Percentiles rank a stretch among this genome's conserved stretches.
These are phyloP conservation scores for Caranx melampygus DNA, from an alignment of 2,113 vertebrate species.

Conservation along the genomic window DNA sequence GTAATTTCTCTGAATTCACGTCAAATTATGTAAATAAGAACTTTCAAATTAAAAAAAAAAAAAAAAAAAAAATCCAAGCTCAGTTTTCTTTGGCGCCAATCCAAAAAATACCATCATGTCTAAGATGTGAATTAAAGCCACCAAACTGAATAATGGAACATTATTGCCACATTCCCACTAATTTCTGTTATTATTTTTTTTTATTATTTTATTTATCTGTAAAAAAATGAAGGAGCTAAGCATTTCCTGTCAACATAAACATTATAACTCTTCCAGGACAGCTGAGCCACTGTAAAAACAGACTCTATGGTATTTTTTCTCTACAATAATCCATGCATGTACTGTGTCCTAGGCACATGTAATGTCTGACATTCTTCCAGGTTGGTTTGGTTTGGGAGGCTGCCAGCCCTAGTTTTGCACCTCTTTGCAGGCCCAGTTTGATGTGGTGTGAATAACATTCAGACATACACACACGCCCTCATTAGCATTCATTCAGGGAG, in stretches of 20 bases:
- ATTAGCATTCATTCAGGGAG: slow-evolving; percentile 82
- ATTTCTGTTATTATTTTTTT: slow-evolving; percentile 10
- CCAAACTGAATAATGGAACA: neutral
- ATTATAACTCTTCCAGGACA: slow-evolving; percentile 39
- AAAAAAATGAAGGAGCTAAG: slow-evolving; percentile 9
- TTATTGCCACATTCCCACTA: neutral
- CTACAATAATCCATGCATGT: slow-evolving; percentile 76
- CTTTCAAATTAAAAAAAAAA: slow-evolving; percentile 5
- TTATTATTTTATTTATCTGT: slow-evolving; percentile 7
- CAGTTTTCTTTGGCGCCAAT: slow-evolving; percentile 30
- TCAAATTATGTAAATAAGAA: slow-evolving; percentile 50
- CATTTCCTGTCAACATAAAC: slow-evolving; percentile 21
- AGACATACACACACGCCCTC: slow-evolving; percentile 83
- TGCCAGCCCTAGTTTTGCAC: slow-evolving; percentile 85
- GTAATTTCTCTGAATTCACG: slow-evolving; percentile 33
- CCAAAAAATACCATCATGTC: slow-evolving; percentile 14
- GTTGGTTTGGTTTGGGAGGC: slow-evolving; percentile 83
- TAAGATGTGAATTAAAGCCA: slow-evolving; percentile 8
- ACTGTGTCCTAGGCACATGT: slow-evolving; percentile 77
- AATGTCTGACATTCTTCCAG: slow-evolving; percentile 85
- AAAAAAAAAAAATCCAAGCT: neutral
- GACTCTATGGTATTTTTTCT: slow-evolving; percentile 42
- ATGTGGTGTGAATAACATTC: slow-evolving; percentile 87
- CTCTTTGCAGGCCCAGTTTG: slow-evolving; percentile 85
- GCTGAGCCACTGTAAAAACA: slow-evolving; percentile 50